phyloP scores from a whole-genome alignment of 1,140 invertebrate species.

The Contarinia nasturtii region DNA sequence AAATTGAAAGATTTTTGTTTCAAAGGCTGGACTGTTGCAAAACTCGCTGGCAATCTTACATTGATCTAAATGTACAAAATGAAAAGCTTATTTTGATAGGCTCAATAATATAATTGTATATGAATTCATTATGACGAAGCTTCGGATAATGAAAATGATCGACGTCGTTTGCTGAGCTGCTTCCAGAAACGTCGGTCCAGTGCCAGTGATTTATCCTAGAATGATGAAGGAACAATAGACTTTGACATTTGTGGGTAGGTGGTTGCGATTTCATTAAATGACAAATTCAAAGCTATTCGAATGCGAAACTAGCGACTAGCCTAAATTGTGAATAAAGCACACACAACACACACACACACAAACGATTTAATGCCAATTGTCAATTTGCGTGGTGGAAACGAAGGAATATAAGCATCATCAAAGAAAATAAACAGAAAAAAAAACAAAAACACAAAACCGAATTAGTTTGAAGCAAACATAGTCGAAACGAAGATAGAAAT shows the following conservation, averaged over 20 bases:
- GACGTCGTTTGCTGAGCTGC: constrained; percentile 30
- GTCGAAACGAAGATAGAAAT: background rate
- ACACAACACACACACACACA: constrained; percentile 8
- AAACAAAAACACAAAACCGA: background rate
- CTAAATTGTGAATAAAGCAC: background rate
- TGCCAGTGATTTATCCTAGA: constrained; percentile 14
- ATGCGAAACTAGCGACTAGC: background rate
- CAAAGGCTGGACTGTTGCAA: too few species aligned
- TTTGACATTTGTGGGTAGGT: background rate
- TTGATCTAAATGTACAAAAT: too few species aligned
- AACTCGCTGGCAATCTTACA: too few species aligned
- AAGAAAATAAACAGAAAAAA: background rate
- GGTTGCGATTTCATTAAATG: background rate
- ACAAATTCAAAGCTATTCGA: background rate
- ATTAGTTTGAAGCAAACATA: constrained; percentile 1
- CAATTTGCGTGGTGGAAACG: constrained; percentile 18
- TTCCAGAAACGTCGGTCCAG: constrained; percentile 31
- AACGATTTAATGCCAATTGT: constrained; percentile 11
- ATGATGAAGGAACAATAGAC: too few species aligned
- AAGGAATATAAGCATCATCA: background rate
- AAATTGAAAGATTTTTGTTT: too few species aligned
- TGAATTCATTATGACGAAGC: constrained; percentile 5
- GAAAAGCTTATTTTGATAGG: background rate
- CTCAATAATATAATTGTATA: too few species aligned
- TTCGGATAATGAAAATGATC: constrained; percentile 23